A percentile compares a stretch with the other conserved stretches of the same genome.
Conservation (phyloP, 2,797 vertebrate species). For the Selene dorsalis region DNA sequence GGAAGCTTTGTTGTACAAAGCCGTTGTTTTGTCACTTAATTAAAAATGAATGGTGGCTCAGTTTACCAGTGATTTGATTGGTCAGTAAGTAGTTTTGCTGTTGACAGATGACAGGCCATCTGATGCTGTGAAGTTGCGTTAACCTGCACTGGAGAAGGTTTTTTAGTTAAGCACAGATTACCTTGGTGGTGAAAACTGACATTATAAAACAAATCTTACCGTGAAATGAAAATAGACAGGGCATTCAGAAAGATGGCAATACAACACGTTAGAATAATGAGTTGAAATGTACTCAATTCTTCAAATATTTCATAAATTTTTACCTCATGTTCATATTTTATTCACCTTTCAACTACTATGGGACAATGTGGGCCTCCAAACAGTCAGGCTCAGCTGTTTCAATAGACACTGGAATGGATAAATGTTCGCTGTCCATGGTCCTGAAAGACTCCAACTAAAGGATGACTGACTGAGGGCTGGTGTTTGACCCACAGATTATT, state of each 20-base stretch:
- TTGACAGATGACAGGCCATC: too few species aligned
- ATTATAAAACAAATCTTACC: background rate
- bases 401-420: background rate
- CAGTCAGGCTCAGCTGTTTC: background rate
- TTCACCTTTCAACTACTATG: background rate
- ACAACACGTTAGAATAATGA: background rate
- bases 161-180: too few species aligned
- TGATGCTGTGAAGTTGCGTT: too few species aligned
- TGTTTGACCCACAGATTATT: background rate
- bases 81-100: too few species aligned
- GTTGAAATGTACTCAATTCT: background rate
- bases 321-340: background rate
- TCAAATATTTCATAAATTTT: background rate
- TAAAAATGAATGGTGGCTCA: too few species aligned
- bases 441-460: conserved; percentile 1
- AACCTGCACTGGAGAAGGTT: too few species aligned
- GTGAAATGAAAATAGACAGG: background rate
- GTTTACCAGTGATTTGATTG: too few species aligned
- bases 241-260: background rate
- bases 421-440: background rate
- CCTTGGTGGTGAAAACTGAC: too few species aligned
- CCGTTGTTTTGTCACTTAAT: too few species aligned
- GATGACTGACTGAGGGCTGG: background rate
- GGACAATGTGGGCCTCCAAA: background rate
- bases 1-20: too few species aligned